A percentile compares a stretch with the other conserved stretches of the same genome.
These are phyloP conservation scores for Struthidea cinerea DNA, from an alignment of 2,113 vertebrate species.

Conservation along the genomic window DNA sequence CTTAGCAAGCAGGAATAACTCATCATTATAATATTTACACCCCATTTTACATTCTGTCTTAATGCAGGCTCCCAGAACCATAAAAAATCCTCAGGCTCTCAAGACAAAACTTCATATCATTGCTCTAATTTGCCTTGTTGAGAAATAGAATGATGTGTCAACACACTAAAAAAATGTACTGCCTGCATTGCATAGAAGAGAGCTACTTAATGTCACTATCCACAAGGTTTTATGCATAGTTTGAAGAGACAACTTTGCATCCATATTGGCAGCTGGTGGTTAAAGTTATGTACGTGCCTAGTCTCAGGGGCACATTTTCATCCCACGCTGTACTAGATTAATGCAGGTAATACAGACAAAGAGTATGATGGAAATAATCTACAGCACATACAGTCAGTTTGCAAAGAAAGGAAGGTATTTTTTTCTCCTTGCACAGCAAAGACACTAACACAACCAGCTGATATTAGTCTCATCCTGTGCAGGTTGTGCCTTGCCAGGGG, in stretches of 20 bases:
- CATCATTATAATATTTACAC: conserved; percentile 54
- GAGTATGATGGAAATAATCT: conserved; percentile 3
- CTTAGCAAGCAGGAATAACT: conserved; percentile 56
- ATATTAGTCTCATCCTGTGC: neutral
- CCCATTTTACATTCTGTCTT: conserved; percentile 30
- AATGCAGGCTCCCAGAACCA: conserved; percentile 33
- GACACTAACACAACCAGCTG: neutral
- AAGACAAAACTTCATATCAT: conserved; percentile 13
- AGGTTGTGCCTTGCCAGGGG: neutral
- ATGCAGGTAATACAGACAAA: conserved; percentile 32
- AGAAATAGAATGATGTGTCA: conserved; percentile 29
- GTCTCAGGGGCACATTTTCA: conserved; percentile 17
- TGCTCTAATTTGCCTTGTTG: conserved; percentile 49
- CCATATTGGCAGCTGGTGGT: conserved; percentile 18
- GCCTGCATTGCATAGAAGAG: neutral
- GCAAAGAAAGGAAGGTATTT: neutral
- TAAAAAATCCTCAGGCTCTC: conserved; percentile 18
- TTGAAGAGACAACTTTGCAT: conserved; percentile 10
- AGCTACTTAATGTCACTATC: conserved; percentile 37
- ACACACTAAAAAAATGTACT: conserved; percentile 9
- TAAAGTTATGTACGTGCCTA: conserved; percentile 29
- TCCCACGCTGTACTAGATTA: conserved; percentile 30
- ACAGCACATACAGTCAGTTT: neutral
- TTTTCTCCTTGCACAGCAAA: neutral
- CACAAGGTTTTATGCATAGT: neutral